phyloP scores from a whole-genome alignment of 2,113 vertebrate genomes.

The Elgaria multicarinata region DNA sequence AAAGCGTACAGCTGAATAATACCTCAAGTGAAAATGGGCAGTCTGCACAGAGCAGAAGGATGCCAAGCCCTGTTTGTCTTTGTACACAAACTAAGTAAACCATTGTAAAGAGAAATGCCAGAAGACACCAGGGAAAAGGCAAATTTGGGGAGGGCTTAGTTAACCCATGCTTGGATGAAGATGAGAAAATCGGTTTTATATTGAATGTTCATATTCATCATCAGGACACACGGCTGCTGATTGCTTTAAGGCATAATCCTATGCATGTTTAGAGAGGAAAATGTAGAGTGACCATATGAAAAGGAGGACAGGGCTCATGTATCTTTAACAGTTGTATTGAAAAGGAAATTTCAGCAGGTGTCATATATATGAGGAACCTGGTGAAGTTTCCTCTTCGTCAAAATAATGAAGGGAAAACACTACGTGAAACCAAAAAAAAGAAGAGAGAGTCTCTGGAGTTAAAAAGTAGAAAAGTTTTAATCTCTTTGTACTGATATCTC shows the following conservation, averaged over 20 bases:
- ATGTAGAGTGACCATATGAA: too few species aligned
- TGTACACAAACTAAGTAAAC: neutral
- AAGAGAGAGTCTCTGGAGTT: too few species aligned
- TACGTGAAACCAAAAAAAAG: too few species aligned
- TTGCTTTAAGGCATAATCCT: neutral
- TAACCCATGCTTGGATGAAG: neutral
- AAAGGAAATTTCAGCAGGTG: too few species aligned
- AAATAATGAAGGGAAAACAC: too few species aligned
- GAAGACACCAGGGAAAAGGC: neutral
- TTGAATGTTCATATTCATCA: neutral
- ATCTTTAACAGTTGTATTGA: too few species aligned
- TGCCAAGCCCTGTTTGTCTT: neutral
- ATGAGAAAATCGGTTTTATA: neutral
- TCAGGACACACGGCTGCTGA: neutral
- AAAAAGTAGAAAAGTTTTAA: too few species aligned
- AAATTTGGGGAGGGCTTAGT: neutral
- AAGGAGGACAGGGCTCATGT: too few species aligned
- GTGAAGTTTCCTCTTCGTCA: too few species aligned
- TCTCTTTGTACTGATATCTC: too few species aligned
- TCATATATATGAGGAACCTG: too few species aligned
- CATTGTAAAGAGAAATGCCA: neutral
- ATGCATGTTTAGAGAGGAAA: too few species aligned
- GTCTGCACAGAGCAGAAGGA: neutral
- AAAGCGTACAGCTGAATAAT: neutral
- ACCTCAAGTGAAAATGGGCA: neutral